These are phyloP conservation scores for Sprattus sprattus DNA, from an alignment of 2,113 vertebrate species.

Conservation along the genomic window DNA sequence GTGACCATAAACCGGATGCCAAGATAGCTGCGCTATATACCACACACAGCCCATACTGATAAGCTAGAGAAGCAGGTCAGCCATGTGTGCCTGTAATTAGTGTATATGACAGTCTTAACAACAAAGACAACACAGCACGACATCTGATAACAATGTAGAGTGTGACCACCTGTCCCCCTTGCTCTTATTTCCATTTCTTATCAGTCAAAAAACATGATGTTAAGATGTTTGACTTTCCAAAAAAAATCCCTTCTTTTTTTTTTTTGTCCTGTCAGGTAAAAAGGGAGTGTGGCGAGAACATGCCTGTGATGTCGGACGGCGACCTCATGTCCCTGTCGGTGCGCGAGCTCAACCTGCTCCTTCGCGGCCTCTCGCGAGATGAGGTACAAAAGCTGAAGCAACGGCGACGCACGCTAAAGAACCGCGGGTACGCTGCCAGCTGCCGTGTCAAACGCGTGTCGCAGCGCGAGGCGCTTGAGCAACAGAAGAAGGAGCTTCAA, in stretches of 20 bases:
- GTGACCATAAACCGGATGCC: not conserved
- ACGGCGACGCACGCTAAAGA: constrained; percentile 92
- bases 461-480: constrained; percentile 97
- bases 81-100: not conserved
- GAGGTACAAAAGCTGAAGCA: constrained; percentile 98
- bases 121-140: not conserved
- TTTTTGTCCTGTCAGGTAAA: constrained; percentile 80
- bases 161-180: not conserved
- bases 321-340: constrained; percentile 98
- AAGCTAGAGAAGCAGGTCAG: not conserved
- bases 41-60: not conserved
- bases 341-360: constrained; percentile 94
- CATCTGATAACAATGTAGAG: not conserved
- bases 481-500: constrained; percentile 95
- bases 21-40: not conserved
- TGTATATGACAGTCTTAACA: not conserved
- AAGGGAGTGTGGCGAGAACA: constrained; percentile 96
- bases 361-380: constrained; percentile 92
- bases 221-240: not conserved
- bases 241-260: not conserved
- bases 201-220: too few relatives aligned
- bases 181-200: not conserved
- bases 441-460: constrained; percentile 95
- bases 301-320: constrained; percentile 91
- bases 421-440: constrained; percentile 94